A percentile compares a stretch with the other conserved stretches of the same genome.
phyloP scores from a whole-genome alignment of 2,888 invertebrate species.

The Gastrophysa polygoni region DNA sequence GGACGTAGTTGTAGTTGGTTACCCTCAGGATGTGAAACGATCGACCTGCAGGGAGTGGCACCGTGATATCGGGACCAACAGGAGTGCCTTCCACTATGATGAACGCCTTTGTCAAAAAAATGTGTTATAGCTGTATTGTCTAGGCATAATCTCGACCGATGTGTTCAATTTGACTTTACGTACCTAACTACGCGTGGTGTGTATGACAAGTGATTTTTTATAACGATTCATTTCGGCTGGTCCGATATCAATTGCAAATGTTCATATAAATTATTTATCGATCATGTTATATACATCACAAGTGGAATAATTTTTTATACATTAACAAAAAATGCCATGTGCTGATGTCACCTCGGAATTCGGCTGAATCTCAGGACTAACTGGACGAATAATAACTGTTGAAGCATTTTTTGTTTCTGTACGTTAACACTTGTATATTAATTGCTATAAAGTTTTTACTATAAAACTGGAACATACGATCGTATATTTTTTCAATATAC shows the following conservation, averaged over 20 bases:
- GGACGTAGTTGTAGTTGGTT: conserved; percentile 46
- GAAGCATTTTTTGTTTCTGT: conserved; percentile 53
- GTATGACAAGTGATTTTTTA: conserved; percentile 50
- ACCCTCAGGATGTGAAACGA: conserved; percentile 50
- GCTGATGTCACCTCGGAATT: background rate
- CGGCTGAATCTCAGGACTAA: too few relatives aligned
- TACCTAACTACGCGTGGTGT: conserved; percentile 57
- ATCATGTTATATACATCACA: conserved; percentile 54
- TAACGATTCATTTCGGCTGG: conserved; percentile 48
- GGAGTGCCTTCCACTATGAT: conserved; percentile 42
- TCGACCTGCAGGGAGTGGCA: conserved; percentile 44
- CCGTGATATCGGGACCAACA: conserved; percentile 43
- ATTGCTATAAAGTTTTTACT: conserved; percentile 56
- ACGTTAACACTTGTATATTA: conserved; percentile 53
- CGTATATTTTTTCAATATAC: conserved; percentile 59
- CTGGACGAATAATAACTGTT: background rate
- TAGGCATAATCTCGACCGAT: conserved; percentile 53
- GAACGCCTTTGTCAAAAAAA: conserved; percentile 40
- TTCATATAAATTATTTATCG: conserved; percentile 31
- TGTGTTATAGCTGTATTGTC: conserved; percentile 50
- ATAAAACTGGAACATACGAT: conserved; percentile 55
- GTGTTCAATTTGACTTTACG: conserved; percentile 58
- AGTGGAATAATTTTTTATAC: conserved; percentile 50
- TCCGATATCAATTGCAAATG: conserved; percentile 42
- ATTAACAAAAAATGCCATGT: conserved; percentile 50